phyloP scores from a whole-genome alignment of 2,797 vertebrate species.

The Microctenopoma lineatum region DNA sequence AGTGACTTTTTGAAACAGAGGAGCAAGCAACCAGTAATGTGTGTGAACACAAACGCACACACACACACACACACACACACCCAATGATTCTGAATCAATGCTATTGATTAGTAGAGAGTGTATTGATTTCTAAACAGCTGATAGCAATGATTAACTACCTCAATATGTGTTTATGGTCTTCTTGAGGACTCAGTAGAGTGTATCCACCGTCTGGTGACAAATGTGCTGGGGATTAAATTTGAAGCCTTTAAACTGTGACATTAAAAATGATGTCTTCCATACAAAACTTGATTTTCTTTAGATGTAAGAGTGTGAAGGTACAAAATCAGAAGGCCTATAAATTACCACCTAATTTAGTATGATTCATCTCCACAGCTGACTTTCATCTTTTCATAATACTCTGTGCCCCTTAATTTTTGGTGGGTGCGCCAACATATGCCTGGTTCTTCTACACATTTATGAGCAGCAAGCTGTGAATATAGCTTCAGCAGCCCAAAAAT shows the following conservation, averaged over 20 bases:
- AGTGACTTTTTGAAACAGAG: background rate
- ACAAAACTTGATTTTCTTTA: constrained; percentile 20
- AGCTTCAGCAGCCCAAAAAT: constrained; percentile 36
- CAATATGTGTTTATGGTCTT: constrained; percentile 32
- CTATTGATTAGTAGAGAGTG: constrained; percentile 44
- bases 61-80: constrained; percentile 2
- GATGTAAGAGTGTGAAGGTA: constrained; percentile 15
- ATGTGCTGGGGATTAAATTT: constrained; percentile 8
- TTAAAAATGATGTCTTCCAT: constrained; percentile 11
- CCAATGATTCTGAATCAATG: constrained; percentile 44
- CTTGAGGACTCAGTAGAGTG: background rate
- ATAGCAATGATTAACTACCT: constrained; percentile 28
- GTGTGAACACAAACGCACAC: background rate
- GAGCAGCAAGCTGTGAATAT: constrained; percentile 31
- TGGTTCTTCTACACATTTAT: constrained; percentile 32
- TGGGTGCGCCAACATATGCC: constrained; percentile 13
- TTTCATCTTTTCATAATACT: constrained; percentile 23
- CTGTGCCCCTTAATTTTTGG: constrained; percentile 15
- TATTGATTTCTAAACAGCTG: constrained; percentile 60
- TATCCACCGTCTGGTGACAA: constrained; percentile 1
- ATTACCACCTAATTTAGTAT: constrained; percentile 29
- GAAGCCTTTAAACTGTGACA: background rate
- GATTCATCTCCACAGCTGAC: constrained; percentile 38
- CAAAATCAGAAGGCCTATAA: constrained; percentile 21
- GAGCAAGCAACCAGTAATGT: background rate